phyloP scores from a whole-genome alignment of 2,113 vertebrate genomes.

The Copsychus sechellarum region DNA sequence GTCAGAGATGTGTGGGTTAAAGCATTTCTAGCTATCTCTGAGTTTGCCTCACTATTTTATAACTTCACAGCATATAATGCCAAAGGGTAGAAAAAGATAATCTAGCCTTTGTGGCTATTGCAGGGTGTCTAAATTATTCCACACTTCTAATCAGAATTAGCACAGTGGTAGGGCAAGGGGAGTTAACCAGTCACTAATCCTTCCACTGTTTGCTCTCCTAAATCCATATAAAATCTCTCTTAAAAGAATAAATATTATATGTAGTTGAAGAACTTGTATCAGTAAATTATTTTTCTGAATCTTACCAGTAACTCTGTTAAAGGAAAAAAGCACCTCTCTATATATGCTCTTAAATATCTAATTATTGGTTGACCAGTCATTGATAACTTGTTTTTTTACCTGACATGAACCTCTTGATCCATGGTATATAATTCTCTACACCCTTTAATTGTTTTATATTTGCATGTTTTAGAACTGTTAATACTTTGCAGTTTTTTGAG shows the following conservation, averaged over 20 bases:
- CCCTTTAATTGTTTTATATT: not conserved
- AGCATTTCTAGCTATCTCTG: not conserved
- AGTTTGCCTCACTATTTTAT: not conserved
- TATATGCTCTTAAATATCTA: not conserved
- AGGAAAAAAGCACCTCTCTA: fast-evolving
- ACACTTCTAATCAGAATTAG: not conserved
- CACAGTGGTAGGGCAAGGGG: not conserved
- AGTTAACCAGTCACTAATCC: not conserved
- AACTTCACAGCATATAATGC: not conserved
- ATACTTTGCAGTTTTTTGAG: not conserved
- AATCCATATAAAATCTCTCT: not conserved
- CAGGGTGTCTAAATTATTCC: not conserved
- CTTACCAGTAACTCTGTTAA: not conserved
- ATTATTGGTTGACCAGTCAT: not conserved
- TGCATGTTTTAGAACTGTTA: not conserved
- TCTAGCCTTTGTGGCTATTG: not conserved
- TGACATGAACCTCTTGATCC: not conserved
- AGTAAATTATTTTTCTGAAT: not conserved
- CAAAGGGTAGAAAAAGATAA: not conserved
- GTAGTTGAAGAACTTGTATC: not conserved
- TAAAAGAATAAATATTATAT: not conserved
- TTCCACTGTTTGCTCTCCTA: not conserved
- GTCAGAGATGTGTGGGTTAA: not conserved
- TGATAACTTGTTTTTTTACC: not conserved
- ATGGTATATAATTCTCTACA: not conserved